Percentiles rank a stretch among this genome's conserved stretches.
Conservation (phyloP, 1,140 invertebrate genomes). For the Hylaeus volcanicus region DNA sequence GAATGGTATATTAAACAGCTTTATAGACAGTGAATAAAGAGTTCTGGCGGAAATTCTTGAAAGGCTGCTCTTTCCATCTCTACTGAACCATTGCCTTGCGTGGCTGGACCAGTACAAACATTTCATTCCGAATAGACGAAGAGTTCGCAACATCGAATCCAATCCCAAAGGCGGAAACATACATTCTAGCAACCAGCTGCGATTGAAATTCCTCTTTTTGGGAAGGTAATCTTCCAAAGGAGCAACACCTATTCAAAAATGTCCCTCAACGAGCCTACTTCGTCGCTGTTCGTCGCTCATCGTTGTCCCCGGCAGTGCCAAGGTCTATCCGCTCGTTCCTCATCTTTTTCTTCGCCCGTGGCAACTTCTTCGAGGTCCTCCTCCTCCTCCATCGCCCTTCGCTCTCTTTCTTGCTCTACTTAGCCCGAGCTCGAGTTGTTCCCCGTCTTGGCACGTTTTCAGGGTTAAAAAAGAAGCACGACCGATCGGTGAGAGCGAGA, state of each 20-base stretch:
- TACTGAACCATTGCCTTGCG: too few relatives aligned
- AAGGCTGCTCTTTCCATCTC: too few relatives aligned
- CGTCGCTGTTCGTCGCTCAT: slow-evolving; percentile 46
- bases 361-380: slow-evolving; percentile 5
- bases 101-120: too few relatives aligned
- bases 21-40: too few relatives aligned
- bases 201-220: too few relatives aligned
- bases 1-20: too few relatives aligned
- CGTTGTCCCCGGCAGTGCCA: slow-evolving; percentile 41
- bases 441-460: slow-evolving; percentile 59
- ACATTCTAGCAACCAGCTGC: too few relatives aligned
- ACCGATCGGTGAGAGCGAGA: background rate
- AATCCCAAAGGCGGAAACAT: too few relatives aligned
- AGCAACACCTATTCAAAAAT: slow-evolving; percentile 27
- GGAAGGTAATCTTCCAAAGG: background rate
- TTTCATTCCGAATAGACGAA: too few relatives aligned
- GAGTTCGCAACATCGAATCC: too few relatives aligned
- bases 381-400: background rate
- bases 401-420: slow-evolving; percentile 20
- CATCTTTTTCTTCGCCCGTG: slow-evolving; percentile 32
- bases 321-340: slow-evolving; percentile 47
- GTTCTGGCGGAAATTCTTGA: too few relatives aligned
- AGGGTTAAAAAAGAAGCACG: slow-evolving; percentile 53
- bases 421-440: background rate
- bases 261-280: slow-evolving; percentile 35